Percentiles rank a stretch among this genome's conserved stretches.
phyloP scores from a whole-genome alignment of 2,113 vertebrate genomes.

The Cynopterus brachyotis region DNA sequence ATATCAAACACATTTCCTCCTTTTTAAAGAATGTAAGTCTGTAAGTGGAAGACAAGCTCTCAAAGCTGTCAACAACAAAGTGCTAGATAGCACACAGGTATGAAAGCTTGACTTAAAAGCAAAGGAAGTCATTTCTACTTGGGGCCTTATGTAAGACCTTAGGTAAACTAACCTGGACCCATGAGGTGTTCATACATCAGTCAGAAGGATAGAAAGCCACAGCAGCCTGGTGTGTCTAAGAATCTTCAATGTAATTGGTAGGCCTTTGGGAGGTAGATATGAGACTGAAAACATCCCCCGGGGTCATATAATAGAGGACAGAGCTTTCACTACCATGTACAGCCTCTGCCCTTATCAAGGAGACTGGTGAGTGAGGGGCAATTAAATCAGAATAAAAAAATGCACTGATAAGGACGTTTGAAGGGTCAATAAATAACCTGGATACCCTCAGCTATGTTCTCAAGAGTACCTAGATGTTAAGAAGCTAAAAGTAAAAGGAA shows the following conservation, averaged over 20 bases:
- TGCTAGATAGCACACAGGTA: background rate
- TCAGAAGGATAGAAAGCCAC: background rate
- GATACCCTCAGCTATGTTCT: background rate
- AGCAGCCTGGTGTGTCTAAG: fast-evolving
- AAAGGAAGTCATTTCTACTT: background rate
- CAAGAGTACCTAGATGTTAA: background rate
- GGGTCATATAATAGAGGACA: fast-evolving
- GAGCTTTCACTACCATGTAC: background rate
- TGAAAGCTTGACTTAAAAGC: background rate
- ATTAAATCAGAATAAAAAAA: background rate
- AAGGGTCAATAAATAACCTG: background rate
- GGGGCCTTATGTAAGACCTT: background rate
- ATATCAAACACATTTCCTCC: background rate
- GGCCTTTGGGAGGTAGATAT: background rate
- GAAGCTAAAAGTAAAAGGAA: background rate
- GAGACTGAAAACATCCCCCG: background rate
- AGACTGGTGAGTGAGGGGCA: background rate
- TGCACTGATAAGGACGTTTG: too few relatives aligned
- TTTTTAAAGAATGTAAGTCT: background rate
- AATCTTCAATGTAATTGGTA: background rate
- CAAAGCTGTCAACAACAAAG: background rate
- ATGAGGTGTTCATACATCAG: fast-evolving
- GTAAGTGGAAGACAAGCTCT: background rate
- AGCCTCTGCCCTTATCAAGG: fast-evolving
- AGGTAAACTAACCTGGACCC: background rate